These are phyloP conservation scores for Heterotis niloticus DNA, from an alignment of 2,113 vertebrate species.

Conservation along the genomic window DNA sequence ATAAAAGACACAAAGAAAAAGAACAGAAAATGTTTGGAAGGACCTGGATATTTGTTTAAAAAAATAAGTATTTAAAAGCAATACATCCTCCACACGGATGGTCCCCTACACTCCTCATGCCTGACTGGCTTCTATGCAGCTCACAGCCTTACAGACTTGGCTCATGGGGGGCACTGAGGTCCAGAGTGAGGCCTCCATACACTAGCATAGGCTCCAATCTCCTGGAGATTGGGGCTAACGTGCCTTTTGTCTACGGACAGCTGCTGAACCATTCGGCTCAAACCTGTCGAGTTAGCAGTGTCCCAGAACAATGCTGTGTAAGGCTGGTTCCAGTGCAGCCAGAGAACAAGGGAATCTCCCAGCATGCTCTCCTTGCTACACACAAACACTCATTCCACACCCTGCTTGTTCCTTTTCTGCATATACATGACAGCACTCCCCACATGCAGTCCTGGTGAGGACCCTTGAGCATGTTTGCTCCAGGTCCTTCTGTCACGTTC, in stretches of 20 bases:
- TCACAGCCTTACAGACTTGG: not conserved
- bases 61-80: no score
- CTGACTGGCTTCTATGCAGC: not conserved
- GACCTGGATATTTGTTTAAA: no score
- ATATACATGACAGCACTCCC: no score
- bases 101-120: not conserved
- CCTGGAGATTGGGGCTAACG: slow-evolving; percentile 3
- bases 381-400: not conserved
- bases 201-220: not conserved
- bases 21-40: no score
- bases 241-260: not conserved
- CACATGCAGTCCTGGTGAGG: no score
- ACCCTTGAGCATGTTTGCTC: no score
- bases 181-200: not conserved
- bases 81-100: not conserved
- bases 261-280: not conserved
- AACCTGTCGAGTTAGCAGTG: not conserved
- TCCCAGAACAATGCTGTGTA: not conserved
- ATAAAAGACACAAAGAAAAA: no score
- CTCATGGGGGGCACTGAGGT: not conserved
- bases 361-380: not conserved
- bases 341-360: not conserved
- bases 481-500: no score
- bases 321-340: not conserved
- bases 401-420: not conserved